These are phyloP conservation scores for Cinclus cinclus DNA, from an alignment of 2,113 vertebrate species.

Conservation along the genomic window DNA sequence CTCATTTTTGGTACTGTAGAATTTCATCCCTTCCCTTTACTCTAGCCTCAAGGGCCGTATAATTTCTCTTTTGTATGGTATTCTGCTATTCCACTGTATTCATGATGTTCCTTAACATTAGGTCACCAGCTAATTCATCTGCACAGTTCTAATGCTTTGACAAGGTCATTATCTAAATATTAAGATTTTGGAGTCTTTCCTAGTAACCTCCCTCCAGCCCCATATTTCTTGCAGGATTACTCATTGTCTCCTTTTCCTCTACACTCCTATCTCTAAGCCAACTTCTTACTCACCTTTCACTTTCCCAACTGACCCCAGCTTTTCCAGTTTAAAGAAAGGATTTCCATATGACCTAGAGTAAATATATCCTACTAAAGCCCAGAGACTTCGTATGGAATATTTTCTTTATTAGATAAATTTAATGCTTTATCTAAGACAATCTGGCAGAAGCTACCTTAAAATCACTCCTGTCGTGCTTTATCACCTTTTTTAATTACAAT, in stretches of 20 bases:
- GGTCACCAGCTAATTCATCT: slow-evolving; percentile 39
- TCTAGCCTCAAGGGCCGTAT: background rate
- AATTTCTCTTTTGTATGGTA: background rate
- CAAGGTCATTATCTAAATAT: slow-evolving; percentile 57
- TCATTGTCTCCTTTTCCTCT: slow-evolving; percentile 48
- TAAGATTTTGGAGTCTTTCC: slow-evolving; percentile 41
- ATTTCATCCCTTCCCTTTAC: background rate
- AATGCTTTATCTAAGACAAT: background rate
- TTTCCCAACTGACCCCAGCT: background rate
- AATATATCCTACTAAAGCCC: background rate
- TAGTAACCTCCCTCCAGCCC: slow-evolving; percentile 23
- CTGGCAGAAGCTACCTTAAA: slow-evolving; percentile 16
- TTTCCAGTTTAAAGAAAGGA: slow-evolving; percentile 23
- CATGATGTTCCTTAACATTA: slow-evolving; percentile 29
- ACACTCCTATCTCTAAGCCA: slow-evolving; percentile 14
- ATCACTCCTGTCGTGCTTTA: background rate
- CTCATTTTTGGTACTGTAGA: slow-evolving; percentile 9
- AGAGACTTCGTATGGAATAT: background rate
- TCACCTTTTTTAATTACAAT: background rate
- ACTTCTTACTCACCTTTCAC: slow-evolving; percentile 48
- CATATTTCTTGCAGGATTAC: slow-evolving; percentile 45
- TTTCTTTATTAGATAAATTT: background rate
- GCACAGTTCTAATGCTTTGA: slow-evolving; percentile 16
- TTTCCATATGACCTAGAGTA: background rate
- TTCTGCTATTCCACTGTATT: background rate